Conservation (phyloP, 2,113 vertebrate species). For the Odobenus rosmarus region DNA sequence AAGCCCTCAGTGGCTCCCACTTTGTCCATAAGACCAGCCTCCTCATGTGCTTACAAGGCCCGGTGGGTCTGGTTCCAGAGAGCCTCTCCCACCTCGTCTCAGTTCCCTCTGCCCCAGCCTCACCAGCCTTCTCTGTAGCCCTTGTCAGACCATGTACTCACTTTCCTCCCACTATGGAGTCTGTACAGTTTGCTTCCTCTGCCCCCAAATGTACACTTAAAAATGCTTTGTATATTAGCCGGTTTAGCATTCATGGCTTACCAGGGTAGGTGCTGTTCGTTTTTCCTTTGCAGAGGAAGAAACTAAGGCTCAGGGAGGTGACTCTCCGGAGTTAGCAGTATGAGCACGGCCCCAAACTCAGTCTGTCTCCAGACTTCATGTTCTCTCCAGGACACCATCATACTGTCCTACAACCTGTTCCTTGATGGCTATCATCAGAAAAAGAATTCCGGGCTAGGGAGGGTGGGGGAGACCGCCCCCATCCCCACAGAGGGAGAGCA, state of each 20-base stretch:
- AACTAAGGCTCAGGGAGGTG: not conserved
- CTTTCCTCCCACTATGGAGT: not conserved
- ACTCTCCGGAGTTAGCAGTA: not conserved
- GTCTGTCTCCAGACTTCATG: not conserved
- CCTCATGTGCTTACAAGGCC: not conserved
- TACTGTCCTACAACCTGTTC: not conserved
- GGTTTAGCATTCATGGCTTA: not conserved
- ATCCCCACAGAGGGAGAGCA: not conserved
- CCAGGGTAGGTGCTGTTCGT: not conserved
- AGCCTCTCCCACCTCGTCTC: not conserved
- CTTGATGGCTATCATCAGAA: not conserved
- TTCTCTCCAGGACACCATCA: not conserved
- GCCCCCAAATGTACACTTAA: not conserved
- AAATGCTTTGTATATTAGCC: rapidly evolving
- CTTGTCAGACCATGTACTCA: rapidly evolving
- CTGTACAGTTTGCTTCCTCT: not conserved
- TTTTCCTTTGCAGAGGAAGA: not conserved
- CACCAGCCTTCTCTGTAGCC: not conserved
- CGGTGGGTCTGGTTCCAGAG: not conserved
- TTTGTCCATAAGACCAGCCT: not conserved
- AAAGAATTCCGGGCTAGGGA: not conserved
- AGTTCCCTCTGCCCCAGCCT: not conserved
- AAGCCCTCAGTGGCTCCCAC: not conserved
- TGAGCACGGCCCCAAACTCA: not conserved
- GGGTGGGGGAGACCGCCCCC: not conserved